Conservation (phyloP, 1,140 invertebrate genomes). For the Drosophila sechellia region DNA sequence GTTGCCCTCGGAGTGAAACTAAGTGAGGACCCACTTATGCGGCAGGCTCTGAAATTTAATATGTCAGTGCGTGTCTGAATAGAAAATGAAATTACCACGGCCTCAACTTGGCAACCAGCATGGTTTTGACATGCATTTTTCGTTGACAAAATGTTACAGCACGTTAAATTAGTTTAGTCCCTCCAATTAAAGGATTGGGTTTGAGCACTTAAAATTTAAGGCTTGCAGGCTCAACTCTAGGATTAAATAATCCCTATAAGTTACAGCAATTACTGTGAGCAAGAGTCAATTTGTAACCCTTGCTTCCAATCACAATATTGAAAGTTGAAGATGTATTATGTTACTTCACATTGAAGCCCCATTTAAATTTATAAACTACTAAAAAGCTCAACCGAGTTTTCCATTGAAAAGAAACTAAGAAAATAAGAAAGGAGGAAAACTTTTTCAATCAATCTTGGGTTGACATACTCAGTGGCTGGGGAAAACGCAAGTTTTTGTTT, state of each 20-base stretch:
- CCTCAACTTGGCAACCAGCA: neutral
- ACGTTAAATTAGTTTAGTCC: neutral
- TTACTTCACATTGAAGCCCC: no score
- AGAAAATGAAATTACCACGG: constrained; percentile 42
- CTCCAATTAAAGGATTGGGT: neutral
- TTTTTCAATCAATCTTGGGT: constrained; percentile 21
- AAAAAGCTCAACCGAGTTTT: neutral
- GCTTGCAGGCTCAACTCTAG: neutral
- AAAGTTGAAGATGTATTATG: neutral
- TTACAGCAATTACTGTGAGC: neutral
- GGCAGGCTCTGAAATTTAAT: constrained; percentile 38
- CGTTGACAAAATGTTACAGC: neutral
- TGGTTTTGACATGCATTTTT: neutral
- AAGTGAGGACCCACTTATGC: constrained; percentile 43
- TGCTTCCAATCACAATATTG: neutral
- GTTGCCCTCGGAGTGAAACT: constrained; percentile 47
- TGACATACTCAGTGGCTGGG: neutral
- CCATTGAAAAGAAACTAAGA: neutral
- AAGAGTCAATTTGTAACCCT: no score
- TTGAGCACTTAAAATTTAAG: neutral
- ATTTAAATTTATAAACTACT: neutral
- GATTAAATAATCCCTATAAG: neutral
- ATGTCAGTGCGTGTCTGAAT: constrained; percentile 21
- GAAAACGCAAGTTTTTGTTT: constrained; percentile 2
- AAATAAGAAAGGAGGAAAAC: neutral